Conservation (phyloP, 2,888 invertebrate genomes). For the Mythimna ferrago region DNA sequence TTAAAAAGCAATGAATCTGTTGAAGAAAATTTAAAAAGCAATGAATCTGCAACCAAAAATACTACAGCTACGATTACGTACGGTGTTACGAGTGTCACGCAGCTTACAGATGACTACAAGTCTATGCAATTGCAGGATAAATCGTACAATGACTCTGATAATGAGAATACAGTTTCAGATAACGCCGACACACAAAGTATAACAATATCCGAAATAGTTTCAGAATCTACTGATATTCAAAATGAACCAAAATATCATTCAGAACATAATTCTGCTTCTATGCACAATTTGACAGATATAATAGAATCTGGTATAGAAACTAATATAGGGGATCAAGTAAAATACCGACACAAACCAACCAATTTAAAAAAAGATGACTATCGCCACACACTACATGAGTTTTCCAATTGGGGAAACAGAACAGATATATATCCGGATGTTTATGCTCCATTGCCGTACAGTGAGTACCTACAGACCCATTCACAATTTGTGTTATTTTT, state of each 20-base stretch:
- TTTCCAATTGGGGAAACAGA: constrained; percentile 85
- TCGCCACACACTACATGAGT: constrained; percentile 84
- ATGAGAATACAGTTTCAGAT: constrained; percentile 32
- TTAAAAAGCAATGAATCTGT: constrained; percentile 76
- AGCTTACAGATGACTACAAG: constrained; percentile 85
- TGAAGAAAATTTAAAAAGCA: constrained; percentile 72
- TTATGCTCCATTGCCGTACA: constrained; percentile 94
- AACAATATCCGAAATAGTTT: constrained; percentile 45
- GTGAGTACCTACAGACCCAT: constrained; percentile 90
- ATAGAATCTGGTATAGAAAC: constrained; percentile 58
- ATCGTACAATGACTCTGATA: constrained; percentile 42
- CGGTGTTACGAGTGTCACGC: constrained; percentile 62
- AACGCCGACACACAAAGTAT: constrained; percentile 36
- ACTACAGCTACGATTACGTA: constrained; percentile 44
- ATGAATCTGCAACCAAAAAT: constrained; percentile 54
- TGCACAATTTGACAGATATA: constrained; percentile 64
- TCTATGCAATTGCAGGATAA: constrained; percentile 75
- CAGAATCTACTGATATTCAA: constrained; percentile 43
- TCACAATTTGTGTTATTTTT: constrained; percentile 45
- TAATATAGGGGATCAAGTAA: constrained; percentile 63
- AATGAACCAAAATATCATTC: constrained; percentile 34
- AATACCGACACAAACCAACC: constrained; percentile 69
- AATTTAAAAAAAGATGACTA: constrained; percentile 72
- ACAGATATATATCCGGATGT: constrained; percentile 92
- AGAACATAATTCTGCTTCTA: constrained; percentile 61